Base-by-base conservation (phyloP, 2,888 invertebrate species). In the Cartodere bifasciata region DNA sequence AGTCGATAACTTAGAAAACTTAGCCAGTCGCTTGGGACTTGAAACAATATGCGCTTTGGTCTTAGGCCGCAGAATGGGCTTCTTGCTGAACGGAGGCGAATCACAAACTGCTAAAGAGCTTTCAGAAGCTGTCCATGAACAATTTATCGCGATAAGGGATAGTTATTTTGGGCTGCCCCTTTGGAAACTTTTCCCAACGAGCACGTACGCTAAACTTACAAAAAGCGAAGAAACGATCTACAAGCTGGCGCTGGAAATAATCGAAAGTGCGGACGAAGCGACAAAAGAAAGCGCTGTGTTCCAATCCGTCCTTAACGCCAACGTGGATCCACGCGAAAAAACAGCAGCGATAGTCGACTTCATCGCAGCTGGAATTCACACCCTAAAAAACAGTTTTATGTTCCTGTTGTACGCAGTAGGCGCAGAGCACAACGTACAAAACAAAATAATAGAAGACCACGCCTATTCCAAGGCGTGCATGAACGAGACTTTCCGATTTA, bases 261-360 rank as follows among this genome's bases (percentile, higher is more conserved):
- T 86, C 50, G 76, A 80, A 41, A 67, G 72, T 30, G 57, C 65
- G 34, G 62, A 65, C 44, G 66, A 68, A 36, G 64, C 70, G 32
- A 62, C 61, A 5, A 60, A 64, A 20, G 75, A 74, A 12, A 65
- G 71, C 11, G 76, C 76, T 45, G 75, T 87, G 28, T 83, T 86
- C 50, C 67, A 77, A 33, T 78, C 76, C 34, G 80, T 87, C 35
- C 60, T 87, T 25, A 68, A 72, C 22, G 75, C 81, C 25, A 70
- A 70, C 36, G 61, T 86, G 24, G 85, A 86, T 48, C 71, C 75
- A 48, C 64, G 77, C 28, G 87, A 88, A 50, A 85, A 86, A 57
- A 83, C 81, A 49, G 81, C 84, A 1, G 83, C 82, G 1, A 75
- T 86, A 30, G 80, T 87, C 24, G 87, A 88, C 59, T 85, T 87